Conservation (phyloP, 2,888 invertebrate species). For the Herminia tarsipennalis region DNA sequence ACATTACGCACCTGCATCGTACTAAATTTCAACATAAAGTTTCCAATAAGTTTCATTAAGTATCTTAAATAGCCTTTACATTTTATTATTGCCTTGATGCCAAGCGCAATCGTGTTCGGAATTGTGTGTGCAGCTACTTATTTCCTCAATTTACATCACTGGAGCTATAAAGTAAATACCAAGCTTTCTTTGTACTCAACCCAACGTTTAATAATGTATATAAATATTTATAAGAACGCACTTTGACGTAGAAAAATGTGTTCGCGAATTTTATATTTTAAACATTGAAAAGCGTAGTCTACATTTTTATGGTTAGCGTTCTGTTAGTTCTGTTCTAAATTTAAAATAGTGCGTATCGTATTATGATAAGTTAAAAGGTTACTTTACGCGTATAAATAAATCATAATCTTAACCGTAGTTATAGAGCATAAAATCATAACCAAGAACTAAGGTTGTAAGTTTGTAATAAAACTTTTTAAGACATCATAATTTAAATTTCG, state of each 20-base stretch:
- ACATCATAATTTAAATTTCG: too few species aligned
- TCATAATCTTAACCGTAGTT: too few species aligned
- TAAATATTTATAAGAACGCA: slow-evolving; percentile 8
- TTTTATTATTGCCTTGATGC: slow-evolving; percentile 29
- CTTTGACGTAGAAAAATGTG: background rate
- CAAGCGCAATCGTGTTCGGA: slow-evolving; percentile 19
- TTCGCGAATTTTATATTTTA: slow-evolving; percentile 3
- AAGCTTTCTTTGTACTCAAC: slow-evolving; percentile 34
- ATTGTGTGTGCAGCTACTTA: slow-evolving; percentile 20
- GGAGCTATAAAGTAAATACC: slow-evolving; percentile 30
- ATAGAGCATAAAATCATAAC: too few species aligned
- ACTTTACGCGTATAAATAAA: too few species aligned
- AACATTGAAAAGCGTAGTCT: background rate
- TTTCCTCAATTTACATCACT: slow-evolving; percentile 25
- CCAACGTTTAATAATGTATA: background rate
- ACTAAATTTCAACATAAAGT: slow-evolving; percentile 8
- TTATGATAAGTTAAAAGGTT: too few species aligned
- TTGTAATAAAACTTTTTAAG: too few species aligned
- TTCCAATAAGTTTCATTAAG: slow-evolving; percentile 22
- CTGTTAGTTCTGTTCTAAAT: background rate
- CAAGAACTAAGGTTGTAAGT: too few species aligned
- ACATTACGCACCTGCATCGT: slow-evolving; percentile 4
- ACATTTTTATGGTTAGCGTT: background rate
- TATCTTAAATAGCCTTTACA: slow-evolving; percentile 22
- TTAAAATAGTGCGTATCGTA: too few species aligned